Percentiles rank a stretch among this genome's conserved stretches.
Evolutionary conservation across 2,113 vertebrate genomes (phyloP).

Genomic region (Myiagra hebetior): DNA sequence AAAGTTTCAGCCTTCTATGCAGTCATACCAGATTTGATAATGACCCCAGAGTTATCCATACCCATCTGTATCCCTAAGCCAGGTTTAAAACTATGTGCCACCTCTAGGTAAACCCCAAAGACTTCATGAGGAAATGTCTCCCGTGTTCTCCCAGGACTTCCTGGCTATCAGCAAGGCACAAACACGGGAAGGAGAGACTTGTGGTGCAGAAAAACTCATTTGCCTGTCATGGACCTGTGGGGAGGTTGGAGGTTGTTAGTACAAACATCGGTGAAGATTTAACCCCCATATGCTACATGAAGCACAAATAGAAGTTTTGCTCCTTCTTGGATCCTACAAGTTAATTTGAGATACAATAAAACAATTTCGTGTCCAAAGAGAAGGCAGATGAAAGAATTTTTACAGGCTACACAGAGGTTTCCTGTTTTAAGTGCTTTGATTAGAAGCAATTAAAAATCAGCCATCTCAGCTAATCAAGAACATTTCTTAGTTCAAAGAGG

Average conservation of each 20-base stretch:
- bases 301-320: background rate
- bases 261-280: background rate
- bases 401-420: background rate
- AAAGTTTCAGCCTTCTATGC: background rate
- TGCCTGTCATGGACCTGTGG: too few relatives aligned
- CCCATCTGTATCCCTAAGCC: background rate
- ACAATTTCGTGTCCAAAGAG: background rate
- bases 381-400: background rate
- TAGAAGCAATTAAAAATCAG: background rate
- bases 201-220: background rate
- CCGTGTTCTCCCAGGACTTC: background rate
- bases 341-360: background rate
- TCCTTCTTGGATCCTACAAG: background rate
- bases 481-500: background rate
- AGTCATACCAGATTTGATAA: background rate
- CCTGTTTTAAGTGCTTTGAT: background rate
- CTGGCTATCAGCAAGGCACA: background rate
- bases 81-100: background rate
- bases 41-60: background rate
- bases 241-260: background rate
- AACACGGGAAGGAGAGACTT: background rate
- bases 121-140: fast-evolving
- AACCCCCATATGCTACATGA: background rate
- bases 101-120: background rate
- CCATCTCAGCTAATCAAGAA: background rate